Conservation (phyloP, 2,888 invertebrate species). For the Brachyptera risi region DNA sequence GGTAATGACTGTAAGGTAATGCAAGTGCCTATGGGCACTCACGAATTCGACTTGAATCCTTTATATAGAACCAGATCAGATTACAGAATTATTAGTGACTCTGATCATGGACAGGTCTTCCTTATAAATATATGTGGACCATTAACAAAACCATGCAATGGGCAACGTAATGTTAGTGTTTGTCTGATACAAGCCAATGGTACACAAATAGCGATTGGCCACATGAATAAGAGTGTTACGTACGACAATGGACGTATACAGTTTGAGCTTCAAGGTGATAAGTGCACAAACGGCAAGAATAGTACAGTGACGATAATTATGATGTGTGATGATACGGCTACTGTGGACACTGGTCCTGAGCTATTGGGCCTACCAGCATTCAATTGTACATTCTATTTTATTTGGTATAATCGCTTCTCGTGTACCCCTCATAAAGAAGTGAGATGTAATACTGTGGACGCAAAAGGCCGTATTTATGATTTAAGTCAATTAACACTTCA, state of each 20-base stretch:
- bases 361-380: background rate
- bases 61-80: background rate
- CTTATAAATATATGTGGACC: constrained; percentile 11
- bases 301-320: constrained; percentile 3
- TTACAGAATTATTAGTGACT: background rate
- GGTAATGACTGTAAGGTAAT: constrained; percentile 10
- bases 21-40: background rate
- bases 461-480: background rate
- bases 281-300: background rate
- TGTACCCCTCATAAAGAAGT: constrained; percentile 15
- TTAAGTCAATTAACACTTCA: constrained; percentile 7
- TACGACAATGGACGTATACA: constrained; percentile 6
- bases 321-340: constrained; percentile 1
- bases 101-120: background rate
- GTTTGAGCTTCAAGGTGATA: background rate
- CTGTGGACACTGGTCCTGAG: background rate
- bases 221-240: background rate
- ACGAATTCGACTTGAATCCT: constrained; percentile 5
- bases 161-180: constrained; percentile 9
- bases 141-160: constrained; percentile 9
- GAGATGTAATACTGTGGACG: background rate
- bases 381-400: constrained; percentile 2
- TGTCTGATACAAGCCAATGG: constrained; percentile 1
- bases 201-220: constrained; percentile 5
- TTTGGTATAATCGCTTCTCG: constrained; percentile 9